Evolutionary conservation across 2,888 invertebrate species (phyloP).

Genomic region (Drosophila mimetica): DNA sequence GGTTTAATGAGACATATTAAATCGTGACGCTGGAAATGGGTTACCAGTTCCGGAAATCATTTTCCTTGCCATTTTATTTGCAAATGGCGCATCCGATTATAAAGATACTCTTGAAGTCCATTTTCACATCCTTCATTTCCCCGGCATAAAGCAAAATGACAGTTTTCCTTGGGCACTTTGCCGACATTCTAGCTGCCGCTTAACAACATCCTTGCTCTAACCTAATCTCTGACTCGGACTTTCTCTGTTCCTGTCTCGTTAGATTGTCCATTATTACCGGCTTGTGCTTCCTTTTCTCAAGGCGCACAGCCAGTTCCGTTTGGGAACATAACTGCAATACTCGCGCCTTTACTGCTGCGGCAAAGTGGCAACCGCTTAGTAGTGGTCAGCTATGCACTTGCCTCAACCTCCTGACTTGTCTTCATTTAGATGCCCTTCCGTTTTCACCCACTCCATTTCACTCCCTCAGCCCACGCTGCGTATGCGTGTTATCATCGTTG

Average conservation of each 20-base stretch:
- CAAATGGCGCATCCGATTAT: neutral
- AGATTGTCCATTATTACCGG: slow-evolving; percentile 25
- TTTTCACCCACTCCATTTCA: neutral
- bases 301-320: slow-evolving; percentile 27
- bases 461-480: slow-evolving; percentile 42
- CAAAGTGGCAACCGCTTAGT: slow-evolving; percentile 40
- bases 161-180: slow-evolving; percentile 1
- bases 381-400: slow-evolving; percentile 62
- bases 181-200: neutral
- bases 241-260: neutral
- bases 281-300: slow-evolving; percentile 18
- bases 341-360: slow-evolving; percentile 21
- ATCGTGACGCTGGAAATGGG: neutral
- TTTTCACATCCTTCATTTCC: slow-evolving; percentile 3
- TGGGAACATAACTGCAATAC: slow-evolving; percentile 35
- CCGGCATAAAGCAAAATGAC: neutral
- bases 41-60: neutral
- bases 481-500: slow-evolving; percentile 61
- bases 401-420: slow-evolving; percentile 47
- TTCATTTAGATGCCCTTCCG: slow-evolving; percentile 38
- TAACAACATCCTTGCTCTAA: neutral
- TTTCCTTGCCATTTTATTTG: neutral
- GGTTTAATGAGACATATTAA: too few relatives aligned
- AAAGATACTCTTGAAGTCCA: neutral
- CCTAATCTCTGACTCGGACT: slow-evolving; percentile 23